These are phyloP conservation scores for Hippopotamus amphibius DNA, from an alignment of 2,113 vertebrate genomes.

Conservation along the genomic window DNA sequence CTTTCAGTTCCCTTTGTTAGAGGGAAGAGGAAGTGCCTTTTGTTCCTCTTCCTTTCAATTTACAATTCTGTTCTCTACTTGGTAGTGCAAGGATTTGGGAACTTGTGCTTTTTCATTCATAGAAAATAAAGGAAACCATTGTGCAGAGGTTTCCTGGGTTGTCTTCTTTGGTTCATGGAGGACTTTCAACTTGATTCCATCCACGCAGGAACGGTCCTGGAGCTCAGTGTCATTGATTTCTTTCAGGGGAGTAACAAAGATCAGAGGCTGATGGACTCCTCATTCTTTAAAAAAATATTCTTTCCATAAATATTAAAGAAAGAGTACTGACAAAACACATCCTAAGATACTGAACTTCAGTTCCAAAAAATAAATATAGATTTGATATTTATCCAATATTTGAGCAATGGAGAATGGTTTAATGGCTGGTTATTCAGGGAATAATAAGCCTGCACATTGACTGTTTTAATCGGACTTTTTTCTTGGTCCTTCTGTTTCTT, in stretches of 20 bases:
- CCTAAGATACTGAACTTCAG: neutral
- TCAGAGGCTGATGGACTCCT: neutral
- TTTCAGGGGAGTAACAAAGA: neutral
- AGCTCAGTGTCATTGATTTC: neutral
- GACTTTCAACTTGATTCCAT: neutral
- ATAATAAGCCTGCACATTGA: neutral
- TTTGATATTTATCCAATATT: neutral
- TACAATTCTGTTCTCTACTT: neutral
- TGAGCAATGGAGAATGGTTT: neutral
- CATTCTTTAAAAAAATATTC: neutral
- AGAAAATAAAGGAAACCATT: neutral
- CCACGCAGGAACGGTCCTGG: accelerated
- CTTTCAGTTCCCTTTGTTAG: neutral
- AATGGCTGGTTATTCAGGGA: neutral
- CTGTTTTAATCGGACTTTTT: neutral
- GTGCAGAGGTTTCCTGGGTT: neutral
- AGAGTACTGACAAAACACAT: constrained; percentile 36
- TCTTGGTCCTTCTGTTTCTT: neutral
- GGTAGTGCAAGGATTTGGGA: neutral
- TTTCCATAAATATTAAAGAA: neutral
- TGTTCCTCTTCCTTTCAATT: neutral
- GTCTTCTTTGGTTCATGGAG: neutral
- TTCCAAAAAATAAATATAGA: neutral
- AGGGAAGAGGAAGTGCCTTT: neutral
- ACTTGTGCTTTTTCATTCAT: neutral